These are phyloP conservation scores for Coptotermes formosanus DNA, from an alignment of 1,140 invertebrate genomes.

Conservation along the genomic window DNA sequence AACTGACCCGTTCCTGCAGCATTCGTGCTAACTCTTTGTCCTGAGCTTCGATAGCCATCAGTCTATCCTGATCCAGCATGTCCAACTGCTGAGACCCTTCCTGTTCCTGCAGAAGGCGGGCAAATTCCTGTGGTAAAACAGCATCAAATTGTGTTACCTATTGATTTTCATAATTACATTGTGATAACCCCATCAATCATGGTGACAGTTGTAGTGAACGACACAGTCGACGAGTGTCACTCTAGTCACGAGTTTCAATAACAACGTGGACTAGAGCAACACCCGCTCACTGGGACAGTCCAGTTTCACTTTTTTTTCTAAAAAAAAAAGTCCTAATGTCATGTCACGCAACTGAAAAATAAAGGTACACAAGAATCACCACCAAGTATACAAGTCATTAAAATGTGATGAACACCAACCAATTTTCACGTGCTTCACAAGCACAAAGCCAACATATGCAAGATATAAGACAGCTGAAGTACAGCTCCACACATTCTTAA, in stretches of 20 bases:
- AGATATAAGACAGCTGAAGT: too few relatives aligned
- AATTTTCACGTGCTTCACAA: too few relatives aligned
- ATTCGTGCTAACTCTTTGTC: slow-evolving; percentile 86
- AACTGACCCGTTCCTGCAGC: slow-evolving; percentile 75
- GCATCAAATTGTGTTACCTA: too few relatives aligned
- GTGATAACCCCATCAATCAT: not conserved
- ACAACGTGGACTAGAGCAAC: slow-evolving; percentile 44
- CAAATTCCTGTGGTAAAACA: slow-evolving; percentile 56
- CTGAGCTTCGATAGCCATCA: slow-evolving; percentile 84
- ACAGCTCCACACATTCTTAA: too few relatives aligned
- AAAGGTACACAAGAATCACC: too few relatives aligned
- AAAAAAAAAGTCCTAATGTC: too few relatives aligned
- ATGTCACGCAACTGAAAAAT: too few relatives aligned
- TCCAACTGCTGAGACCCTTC: slow-evolving; percentile 58
- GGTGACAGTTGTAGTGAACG: not conserved
- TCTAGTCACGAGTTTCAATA: slow-evolving; percentile 48
- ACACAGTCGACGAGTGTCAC: slow-evolving; percentile 48
- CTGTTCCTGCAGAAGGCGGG: slow-evolving; percentile 65
- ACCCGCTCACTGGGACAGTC: slow-evolving; percentile 37
- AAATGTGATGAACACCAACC: too few relatives aligned
- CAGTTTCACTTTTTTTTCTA: too few relatives aligned
- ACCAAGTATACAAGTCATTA: too few relatives aligned
- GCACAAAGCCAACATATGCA: too few relatives aligned
- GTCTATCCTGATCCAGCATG: slow-evolving; percentile 65
- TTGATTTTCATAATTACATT: too few relatives aligned